phyloP scores from a whole-genome alignment of 2,888 invertebrate species.

The Alloscopus bannaensis region DNA sequence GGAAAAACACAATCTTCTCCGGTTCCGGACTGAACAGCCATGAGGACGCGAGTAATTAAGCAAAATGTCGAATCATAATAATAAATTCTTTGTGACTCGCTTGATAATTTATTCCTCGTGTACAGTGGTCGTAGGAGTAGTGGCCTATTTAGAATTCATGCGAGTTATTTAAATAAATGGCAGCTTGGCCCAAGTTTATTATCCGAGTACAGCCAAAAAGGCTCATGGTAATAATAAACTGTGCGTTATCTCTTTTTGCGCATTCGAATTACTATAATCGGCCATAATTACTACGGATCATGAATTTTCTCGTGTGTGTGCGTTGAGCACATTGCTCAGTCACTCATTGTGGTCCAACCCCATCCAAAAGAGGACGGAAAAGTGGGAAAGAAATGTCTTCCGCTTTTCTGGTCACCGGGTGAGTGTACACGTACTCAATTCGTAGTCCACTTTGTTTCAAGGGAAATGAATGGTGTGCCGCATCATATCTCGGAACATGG shows the following conservation, averaged over 20 bases:
- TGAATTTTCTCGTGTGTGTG: conserved; percentile 39
- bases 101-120: too few relatives aligned
- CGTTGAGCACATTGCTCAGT: not conserved
- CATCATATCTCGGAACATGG: conserved; percentile 60
- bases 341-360: not conserved
- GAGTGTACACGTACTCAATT: not conserved
- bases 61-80: conserved; percentile 44
- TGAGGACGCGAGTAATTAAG: conserved; percentile 39
- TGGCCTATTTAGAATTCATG: conserved; percentile 17
- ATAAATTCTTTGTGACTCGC: conserved; percentile 29
- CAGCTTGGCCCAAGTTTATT: conserved; percentile 43
- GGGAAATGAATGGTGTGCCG: conserved; percentile 36
- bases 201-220: too few relatives aligned
- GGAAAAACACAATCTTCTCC: conserved; percentile 23
- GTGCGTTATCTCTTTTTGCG: conserved; percentile 54
- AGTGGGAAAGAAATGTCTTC: conserved; percentile 33
- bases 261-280: conserved; percentile 35
- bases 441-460: not conserved
- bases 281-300: conserved; percentile 57
- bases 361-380: not conserved
- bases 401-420: conserved; percentile 15
- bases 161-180: conserved; percentile 36
- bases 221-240: conserved; percentile 25
- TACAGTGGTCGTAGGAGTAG: conserved; percentile 1
- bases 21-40: too few relatives aligned